Base-by-base conservation (phyloP, 2,888 invertebrate species). In the Ecliptopera silaceata region DNA sequence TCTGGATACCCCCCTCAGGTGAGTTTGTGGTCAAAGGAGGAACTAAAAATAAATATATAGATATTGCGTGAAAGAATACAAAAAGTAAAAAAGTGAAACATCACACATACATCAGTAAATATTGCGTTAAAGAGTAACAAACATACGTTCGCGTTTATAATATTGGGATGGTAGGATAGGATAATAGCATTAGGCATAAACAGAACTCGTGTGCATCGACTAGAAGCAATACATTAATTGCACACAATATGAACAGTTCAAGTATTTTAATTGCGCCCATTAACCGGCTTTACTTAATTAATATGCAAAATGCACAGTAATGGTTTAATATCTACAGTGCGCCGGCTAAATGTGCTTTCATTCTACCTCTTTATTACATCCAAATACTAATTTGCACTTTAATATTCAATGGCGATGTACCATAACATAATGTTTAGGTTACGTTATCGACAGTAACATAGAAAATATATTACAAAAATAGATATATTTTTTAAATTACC, bases 201-300 rank as follows among this genome's bases (percentile, higher is more conserved):
- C 29, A 44, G 10, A 15, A 36, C 36, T 36, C 20, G 42, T 49
- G 31, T 45, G 22, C 45, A 45, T 44, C 64, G 61, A 62, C 63
- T 68, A 67, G 65, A 66, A 73, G 72, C 72, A 70, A 74, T 42
- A 48, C 76, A 75, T 74, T 76, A 77, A 79, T 72, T 75, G 72
- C 73, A 74, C 70, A 76, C 78, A 75, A 77, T 82, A 80, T 77
- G 79, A 78, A 76, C 78, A 69, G 76, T 78, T 82, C 71, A 74
- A 77, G 78, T 71, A 77, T 82, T 83, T 78, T 82, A 82, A 82
- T 80, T 76, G 80, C 75, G 39, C 61, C 75, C 77, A 84, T 84
- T 85, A 83, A 71, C 68, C 75, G 69, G 79, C 73, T 80, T 82
- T 81, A 79, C 74, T 76, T 79, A 75, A 83, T 84, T 82, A 82